Evolutionary conservation across 2,113 vertebrate species (phyloP).

Genomic region (Phycodurus eques): DNA sequence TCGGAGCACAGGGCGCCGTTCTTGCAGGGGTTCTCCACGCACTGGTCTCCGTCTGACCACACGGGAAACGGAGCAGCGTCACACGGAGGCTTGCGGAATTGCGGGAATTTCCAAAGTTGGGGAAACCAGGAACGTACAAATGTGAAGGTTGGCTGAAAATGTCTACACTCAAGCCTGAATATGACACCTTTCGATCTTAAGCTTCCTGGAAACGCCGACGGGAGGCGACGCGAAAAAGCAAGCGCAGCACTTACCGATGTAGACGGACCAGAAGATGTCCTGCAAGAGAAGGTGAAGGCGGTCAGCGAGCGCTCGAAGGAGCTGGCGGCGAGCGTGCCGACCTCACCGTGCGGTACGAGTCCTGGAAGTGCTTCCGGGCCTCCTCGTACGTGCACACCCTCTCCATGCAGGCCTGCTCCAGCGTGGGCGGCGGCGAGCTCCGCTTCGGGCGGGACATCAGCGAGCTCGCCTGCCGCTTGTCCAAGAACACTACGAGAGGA

Average conservation of each 20-base stretch:
- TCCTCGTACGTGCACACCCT: constrained; percentile 85
- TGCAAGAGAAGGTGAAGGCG: constrained; percentile 37
- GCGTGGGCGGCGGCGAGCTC: constrained; percentile 42
- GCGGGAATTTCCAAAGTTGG: not conserved
- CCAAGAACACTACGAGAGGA: constrained; percentile 65
- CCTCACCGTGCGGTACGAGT: constrained; percentile 78
- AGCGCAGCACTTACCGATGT: constrained; percentile 67
- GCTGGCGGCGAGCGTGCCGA: not conserved
- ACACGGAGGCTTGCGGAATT: not conserved
- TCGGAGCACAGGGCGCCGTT: constrained; percentile 78
- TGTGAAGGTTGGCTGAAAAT: too few relatives aligned
- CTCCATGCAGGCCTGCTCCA: constrained; percentile 83
- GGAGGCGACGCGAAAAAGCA: too few relatives aligned
- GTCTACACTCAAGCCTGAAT: too few relatives aligned
- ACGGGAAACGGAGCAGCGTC: not conserved
- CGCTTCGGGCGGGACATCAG: constrained; percentile 72
- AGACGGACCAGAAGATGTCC: constrained; percentile 81
- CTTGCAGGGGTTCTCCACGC: constrained; percentile 69
- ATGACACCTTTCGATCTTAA: too few relatives aligned
- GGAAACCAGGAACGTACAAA: too few relatives aligned
- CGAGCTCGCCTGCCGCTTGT: constrained; percentile 61
- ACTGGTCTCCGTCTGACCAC: constrained; percentile 76
- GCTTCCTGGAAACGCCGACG: too few relatives aligned
- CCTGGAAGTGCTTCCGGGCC: constrained; percentile 80
- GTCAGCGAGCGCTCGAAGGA: not conserved